Evolutionary conservation across 2,113 vertebrate genomes (phyloP), one percentile per base, ranked within the genome.

Genomic region (Pandion haliaetus): DNA sequence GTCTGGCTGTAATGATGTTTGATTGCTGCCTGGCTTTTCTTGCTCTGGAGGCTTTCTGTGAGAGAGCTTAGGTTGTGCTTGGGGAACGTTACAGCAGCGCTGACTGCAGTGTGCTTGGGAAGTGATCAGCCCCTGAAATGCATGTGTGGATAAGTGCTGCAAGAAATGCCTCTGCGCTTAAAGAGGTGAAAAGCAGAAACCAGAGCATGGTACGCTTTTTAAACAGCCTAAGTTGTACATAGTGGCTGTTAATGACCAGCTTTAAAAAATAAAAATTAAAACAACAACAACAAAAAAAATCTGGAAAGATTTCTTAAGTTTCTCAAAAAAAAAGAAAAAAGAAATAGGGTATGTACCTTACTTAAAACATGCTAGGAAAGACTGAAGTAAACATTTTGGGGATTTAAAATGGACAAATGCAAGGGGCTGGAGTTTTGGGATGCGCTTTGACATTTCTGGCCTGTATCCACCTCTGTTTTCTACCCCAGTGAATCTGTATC

Each of bases 191-290:
- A 36, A 73, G 20, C 76, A 71, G 42, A 55, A 92, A 26, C 19
- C 69, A 26, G 55, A 42, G n/a, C n/a, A 4, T 14, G 28, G 47
- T 17, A 1, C 2, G 0, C 9, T 15, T 65, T 36, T 69, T 38
- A 29, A 31, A 23, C 44, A 52, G n/a, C 36, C 18, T 2, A 5
- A 49, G 17, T 23, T 36, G 63, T 32, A 17, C 1, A 0, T 40
- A 19, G 47, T 88, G 44, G 32, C 42, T 76, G 42, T 38, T 59
- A 45, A 38, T 18, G 14, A 45, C 3, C n/a, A 34, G n/a, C 38
- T 58, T 80, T 31, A 10, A 58, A 90, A 80, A 55, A 28, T 1
- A 17, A 63, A 24, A 61, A 26, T 7, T 5, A 6, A 17, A 32
- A 36, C n/a, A n/a, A n/a, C n/a, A n/a, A 20, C 32, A 45, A 34